Evolutionary conservation across 2,797 vertebrate genomes (phyloP), one percentile per base, ranked within the genome.

Genomic region (Fratercula arctica): DNA sequence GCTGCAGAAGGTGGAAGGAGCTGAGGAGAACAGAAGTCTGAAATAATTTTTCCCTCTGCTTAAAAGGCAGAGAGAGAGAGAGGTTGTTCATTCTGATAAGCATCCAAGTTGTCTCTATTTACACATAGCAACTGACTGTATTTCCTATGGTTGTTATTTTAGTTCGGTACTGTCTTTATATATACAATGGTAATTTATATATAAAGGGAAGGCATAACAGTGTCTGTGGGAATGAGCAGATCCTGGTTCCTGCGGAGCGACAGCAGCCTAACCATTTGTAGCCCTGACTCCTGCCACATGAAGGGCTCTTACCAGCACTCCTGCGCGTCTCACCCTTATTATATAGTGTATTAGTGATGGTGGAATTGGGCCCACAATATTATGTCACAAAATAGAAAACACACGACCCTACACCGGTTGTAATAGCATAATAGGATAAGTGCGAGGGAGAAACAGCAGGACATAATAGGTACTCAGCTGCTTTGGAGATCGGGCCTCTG

Each of bases 351-450:
- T 88, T 94, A 91, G 92, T 39, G 69, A 25, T 64, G 92, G 72
- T 41, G 59, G 68, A 87, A 69, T 35, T 73, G 87, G 77, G 81
- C 94, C 83, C 85, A 90, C 94, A 89, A 93, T 95, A 94, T 96
- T 97, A 88, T 97, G 94, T 91, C 95, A 97, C 84, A 80, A 97
- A 97, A 70, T 31, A 92, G 96, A 95, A 96, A 98, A 95, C 74
- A 92, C 70, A 93, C 56, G 33, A 94, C 41, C 94, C 81, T 80
- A 2, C 45, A 82, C 83, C 88, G 87, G 93, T 92, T 95, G 75
- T 96, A 96, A 96, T 96, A 78, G 90, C 81, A 83, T 97, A 97
- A 97, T 96, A 70, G 92, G 96, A 80, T 97, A 97, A 98, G 79
- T 94, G 95, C 10, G 23, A 85, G 96, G 91, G 69, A 92, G 83